Base-by-base conservation (phyloP, 2,888 invertebrate genomes). In the Lasius fuliginosus region DNA sequence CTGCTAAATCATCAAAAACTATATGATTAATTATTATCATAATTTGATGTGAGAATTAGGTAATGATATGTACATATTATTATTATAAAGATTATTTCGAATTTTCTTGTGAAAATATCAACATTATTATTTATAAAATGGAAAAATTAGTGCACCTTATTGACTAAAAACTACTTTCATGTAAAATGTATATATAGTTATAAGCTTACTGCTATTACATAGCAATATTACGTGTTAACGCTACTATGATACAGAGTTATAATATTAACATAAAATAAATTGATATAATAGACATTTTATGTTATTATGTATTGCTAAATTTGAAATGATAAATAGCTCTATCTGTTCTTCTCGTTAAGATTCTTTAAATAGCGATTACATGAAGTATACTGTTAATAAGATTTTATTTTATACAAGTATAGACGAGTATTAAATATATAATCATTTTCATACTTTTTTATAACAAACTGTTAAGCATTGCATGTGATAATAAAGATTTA, bases 281-380 rank as follows among this genome's bases (percentile, higher is more conserved):
- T 30, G 33, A 64, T 12, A 27, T 74, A 67, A 40, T 36, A 42
- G 15, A 68, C n/a, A 58, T 42, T 42, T 67, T 15, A 15, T 49
- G 18, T 40, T 68, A 58, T 58, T 42, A 30, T 58, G 40, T 23
- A 23, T 30, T n/a, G 15, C 11, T n/a, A 53, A 30, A 69, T 79
- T 69, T 71, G 15, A 71, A 77, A 77, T 58, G 69, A 79, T 69
- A 79, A 42, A 36, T 67, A 68, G 36, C 23, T 79, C 42, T n/a
- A 23, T 42, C 2, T 67, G 6, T 56, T 67, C 9, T 36, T 12
- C 3, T 67, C 18, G 0, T 49, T 65, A n/a, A 79, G 33, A 71
- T 60, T 71, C 42, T 42, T 69, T 60, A 36, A 79, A 8, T 71
- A 79, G 3, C 1, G 15, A 56, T 77, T 77, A n/a, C 8, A 6